phyloP scores from a whole-genome alignment of 2,888 invertebrate genomes.

The Lacanobia oleracea region DNA sequence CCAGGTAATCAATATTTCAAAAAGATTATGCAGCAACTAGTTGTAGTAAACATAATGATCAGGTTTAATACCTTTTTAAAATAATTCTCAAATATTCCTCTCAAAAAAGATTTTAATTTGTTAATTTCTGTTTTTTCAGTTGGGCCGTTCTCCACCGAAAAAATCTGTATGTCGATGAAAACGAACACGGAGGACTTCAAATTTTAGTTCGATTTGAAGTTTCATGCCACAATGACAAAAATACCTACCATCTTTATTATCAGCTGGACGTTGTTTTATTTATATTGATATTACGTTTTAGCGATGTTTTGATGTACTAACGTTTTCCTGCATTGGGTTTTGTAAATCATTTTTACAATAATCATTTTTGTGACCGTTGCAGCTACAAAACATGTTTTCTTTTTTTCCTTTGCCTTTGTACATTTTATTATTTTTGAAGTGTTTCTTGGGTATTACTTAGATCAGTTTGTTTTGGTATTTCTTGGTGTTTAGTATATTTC shows the following conservation, averaged over 20 bases:
- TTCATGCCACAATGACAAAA: not conserved
- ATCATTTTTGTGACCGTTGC: not conserved
- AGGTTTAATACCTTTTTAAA: too few relatives aligned
- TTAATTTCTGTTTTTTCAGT: slow-evolving; percentile 68
- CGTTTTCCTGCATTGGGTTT: not conserved
- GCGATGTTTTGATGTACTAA: not conserved
- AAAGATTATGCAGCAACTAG: too few relatives aligned
- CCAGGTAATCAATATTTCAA: too few relatives aligned
- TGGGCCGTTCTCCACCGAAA: slow-evolving; percentile 71
- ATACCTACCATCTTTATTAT: not conserved
- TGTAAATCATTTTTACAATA: not conserved
- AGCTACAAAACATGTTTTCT: not conserved
- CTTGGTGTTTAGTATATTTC: slow-evolving; percentile 5
- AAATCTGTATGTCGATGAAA: slow-evolving; percentile 62
- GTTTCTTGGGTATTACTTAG: not conserved
- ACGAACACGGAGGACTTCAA: slow-evolving; percentile 41
- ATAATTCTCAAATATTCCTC: not conserved
- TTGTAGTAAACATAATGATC: too few relatives aligned
- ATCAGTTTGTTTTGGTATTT: not conserved
- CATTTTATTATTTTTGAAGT: not conserved
- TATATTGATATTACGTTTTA: not conserved
- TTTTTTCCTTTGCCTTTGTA: not conserved
- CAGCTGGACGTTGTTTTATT: not conserved
- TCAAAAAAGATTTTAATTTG: not conserved
- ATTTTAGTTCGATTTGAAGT: slow-evolving; percentile 15